Base-by-base conservation (phyloP, 2,888 invertebrate species). In the Agrilus mali region DNA sequence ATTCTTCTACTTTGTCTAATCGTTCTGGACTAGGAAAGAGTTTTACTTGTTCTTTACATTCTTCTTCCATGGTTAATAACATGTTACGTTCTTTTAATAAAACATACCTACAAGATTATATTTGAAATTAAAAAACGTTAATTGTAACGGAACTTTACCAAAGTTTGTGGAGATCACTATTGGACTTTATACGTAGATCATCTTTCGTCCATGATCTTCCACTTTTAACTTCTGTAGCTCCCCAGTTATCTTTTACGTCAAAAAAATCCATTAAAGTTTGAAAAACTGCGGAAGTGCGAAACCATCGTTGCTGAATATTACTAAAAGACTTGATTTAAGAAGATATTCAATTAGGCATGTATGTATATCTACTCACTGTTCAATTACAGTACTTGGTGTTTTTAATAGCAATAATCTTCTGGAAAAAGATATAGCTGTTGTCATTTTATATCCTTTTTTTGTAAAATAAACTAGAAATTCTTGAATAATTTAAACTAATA, bases 41-140 rank as follows among this genome's bases (percentile, higher is more conserved):
- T 60, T 77, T 70, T 50, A 69, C 66, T 58, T 80, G 70, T 34
- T 75, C 66, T 40, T 81, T 78, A 65, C 78, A 77, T 63, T 83
- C 85, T 48, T 88, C 77, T 67, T 95, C 89, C 96, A 97, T 95
- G 2, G 97, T 96, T 49, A 90, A 67, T 14, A 98, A 71, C 96
- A 97, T 96, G 65, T 99, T 98, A 42, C 83, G 75, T 68, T 99
- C 98, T 69, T 97, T 99, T 41, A 96, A 67, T 44, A 98, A 69
- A 13, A 87, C 74, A 67, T 73, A 86, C 84, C 84, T 83, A 50
- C 15, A 49, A 51, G 44, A 45, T 40, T 33, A 27, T 22, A 12
- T 5, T 43, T 41, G 35, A 36, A 32, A 38, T 13, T 39, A 33
- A 17, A 35, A 16, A 17, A 17, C 4, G 17, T 27, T 36, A 20